A percentile compares a stretch with the other conserved stretches of the same genome.
phyloP scores from a whole-genome alignment of 2,113 vertebrate genomes.

The Hemiprocne comata region DNA sequence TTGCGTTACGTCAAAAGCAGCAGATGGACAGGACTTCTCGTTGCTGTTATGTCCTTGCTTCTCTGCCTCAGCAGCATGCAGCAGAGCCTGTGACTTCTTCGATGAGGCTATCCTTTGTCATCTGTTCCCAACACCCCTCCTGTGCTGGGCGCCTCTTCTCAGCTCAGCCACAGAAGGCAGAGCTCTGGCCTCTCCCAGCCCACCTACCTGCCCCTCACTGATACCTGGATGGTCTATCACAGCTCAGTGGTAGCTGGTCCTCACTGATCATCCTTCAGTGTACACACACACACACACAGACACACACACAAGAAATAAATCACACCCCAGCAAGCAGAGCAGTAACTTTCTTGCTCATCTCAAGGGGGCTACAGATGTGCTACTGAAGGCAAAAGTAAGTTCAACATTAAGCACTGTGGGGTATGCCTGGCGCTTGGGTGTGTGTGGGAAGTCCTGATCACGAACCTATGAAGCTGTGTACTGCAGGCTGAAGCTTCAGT shows the following conservation, averaged over 20 bases:
- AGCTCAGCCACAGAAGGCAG: background rate
- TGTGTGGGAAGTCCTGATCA: background rate
- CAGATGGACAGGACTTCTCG: background rate
- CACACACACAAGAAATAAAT: background rate
- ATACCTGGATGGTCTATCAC: background rate
- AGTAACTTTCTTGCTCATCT: background rate
- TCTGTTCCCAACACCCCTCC: background rate
- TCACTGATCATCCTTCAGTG: background rate
- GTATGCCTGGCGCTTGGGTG: background rate
- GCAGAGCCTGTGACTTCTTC: background rate
- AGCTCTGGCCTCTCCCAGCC: background rate
- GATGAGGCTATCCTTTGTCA: background rate
- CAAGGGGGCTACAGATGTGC: background rate
- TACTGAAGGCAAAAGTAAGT: background rate
- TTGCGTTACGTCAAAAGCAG: background rate
- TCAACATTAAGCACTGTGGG: background rate
- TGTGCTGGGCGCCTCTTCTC: background rate
- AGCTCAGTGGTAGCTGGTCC: background rate
- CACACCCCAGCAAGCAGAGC: background rate
- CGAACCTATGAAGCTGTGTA: accelerated
- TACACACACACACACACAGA: background rate
- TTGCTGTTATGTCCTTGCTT: background rate
- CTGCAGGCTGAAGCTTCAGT: background rate
- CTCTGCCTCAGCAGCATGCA: background rate
- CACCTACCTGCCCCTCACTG: background rate